phyloP scores from a whole-genome alignment of 2,113 vertebrate species.

The Xenopus laevis region DNA sequence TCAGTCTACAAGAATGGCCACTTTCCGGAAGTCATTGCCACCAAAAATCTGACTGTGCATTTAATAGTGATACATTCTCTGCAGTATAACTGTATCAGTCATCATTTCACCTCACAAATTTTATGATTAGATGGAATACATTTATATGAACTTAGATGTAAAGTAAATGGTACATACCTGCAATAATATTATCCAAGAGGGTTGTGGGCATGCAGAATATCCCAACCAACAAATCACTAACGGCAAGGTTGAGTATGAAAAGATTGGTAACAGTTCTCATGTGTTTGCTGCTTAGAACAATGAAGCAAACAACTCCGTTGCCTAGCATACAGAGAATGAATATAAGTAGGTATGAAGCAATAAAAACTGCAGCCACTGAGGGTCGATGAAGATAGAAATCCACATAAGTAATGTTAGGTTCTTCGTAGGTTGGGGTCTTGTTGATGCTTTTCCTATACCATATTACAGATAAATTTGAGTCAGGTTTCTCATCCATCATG shows the following conservation, averaged over 20 bases:
- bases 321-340: conserved; percentile 90
- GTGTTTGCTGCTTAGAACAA: conserved; percentile 75
- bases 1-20: too few species aligned
- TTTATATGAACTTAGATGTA: too few species aligned
- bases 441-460: conserved; percentile 12
- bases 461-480: conserved; percentile 57
- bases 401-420: conserved; percentile 78
- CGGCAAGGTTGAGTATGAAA: conserved; percentile 88
- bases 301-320: conserved; percentile 83
- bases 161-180: conserved; percentile 64
- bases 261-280: conserved; percentile 89
- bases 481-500: conserved; percentile 60
- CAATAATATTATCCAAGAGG: conserved; percentile 88
- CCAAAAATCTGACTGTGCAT: too few species aligned
- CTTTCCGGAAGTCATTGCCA: too few species aligned
- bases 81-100: too few species aligned
- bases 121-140: too few species aligned
- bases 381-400: conserved; percentile 85
- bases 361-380: conserved; percentile 77
- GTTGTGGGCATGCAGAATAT: conserved; percentile 97
- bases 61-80: too few species aligned
- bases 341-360: conserved; percentile 85
- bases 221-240: conserved; percentile 90
- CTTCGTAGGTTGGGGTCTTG: conserved; percentile 39
- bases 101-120: too few species aligned